A percentile compares a stretch with the other conserved stretches of the same genome.
phyloP scores from a whole-genome alignment of 2,113 vertebrate genomes.

The Collichthys lucidus region DNA sequence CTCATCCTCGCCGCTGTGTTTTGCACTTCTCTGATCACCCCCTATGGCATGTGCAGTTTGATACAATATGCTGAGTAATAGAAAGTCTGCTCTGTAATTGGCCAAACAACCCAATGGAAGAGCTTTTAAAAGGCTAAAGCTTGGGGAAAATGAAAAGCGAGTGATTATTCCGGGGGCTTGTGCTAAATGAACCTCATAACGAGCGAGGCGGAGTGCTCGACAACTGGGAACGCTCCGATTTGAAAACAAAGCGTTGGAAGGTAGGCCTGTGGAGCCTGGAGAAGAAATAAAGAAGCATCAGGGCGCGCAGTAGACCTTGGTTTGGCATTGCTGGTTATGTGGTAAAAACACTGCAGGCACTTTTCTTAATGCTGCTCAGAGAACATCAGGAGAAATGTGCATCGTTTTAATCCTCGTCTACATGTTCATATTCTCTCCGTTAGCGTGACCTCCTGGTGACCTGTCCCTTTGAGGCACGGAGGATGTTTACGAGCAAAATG shows the following conservation, averaged over 20 bases:
- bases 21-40: conserved; percentile 62
- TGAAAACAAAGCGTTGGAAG: conserved; percentile 47
- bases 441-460: conserved; percentile 34
- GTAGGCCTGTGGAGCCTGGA: conserved; percentile 15
- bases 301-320: conserved; percentile 30
- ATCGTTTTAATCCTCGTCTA: neutral
- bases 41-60: conserved; percentile 59
- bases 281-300: conserved; percentile 7
- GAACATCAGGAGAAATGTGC: neutral
- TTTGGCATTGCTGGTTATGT: conserved; percentile 14
- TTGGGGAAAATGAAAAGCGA: conserved; percentile 68
- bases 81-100: conserved; percentile 66
- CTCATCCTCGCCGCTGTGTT: conserved; percentile 51
- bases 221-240: conserved; percentile 56
- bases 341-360: conserved; percentile 11
- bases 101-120: conserved; percentile 59
- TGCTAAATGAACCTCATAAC: conserved; percentile 75
- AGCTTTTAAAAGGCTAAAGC: conserved; percentile 61
- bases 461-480: conserved; percentile 30
- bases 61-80: conserved; percentile 70
- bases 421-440: conserved; percentile 28
- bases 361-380: conserved; percentile 12
- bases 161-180: conserved; percentile 71
- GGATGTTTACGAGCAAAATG: conserved; percentile 30
- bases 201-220: conserved; percentile 60